Conservation (phyloP, 2,113 vertebrate species). For the Tupaia tana region DNA sequence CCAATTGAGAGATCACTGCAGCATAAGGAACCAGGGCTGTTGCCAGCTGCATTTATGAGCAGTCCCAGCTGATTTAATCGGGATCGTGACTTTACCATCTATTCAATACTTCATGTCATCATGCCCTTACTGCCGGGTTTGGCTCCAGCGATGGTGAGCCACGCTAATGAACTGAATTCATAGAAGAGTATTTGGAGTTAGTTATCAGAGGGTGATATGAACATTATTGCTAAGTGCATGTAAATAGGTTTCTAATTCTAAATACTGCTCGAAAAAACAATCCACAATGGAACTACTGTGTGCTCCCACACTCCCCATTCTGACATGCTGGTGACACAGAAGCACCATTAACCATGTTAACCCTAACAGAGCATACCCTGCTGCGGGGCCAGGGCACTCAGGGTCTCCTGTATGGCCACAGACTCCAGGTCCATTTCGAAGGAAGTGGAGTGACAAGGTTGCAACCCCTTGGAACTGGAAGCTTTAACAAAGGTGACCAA, state of each 20-base stretch:
- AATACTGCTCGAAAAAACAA: neutral
- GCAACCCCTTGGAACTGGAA: neutral
- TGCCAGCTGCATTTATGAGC: neutral
- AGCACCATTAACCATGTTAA: neutral
- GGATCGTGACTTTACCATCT: slow-evolving; percentile 10
- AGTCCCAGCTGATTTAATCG: neutral
- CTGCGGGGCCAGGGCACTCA: neutral
- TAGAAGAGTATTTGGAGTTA: neutral
- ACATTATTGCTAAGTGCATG: slow-evolving; percentile 52
- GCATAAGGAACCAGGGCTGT: neutral
- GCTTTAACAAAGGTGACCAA: neutral
- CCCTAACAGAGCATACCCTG: neutral
- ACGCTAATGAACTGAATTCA: slow-evolving; percentile 35
- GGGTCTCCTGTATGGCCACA: neutral
- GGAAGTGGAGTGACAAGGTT: neutral
- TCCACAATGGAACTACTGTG: neutral
- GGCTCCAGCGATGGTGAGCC: neutral
- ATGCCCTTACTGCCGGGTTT: neutral
- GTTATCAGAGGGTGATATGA: neutral
- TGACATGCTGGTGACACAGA: neutral
- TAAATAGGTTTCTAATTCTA: neutral
- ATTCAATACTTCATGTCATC: neutral
- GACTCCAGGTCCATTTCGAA: neutral
- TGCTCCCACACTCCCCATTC: neutral
- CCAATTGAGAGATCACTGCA: neutral